Percentiles rank a stretch among this genome's conserved stretches.
Conservation (phyloP, 2,888 invertebrate species). For the Dione juno region DNA sequence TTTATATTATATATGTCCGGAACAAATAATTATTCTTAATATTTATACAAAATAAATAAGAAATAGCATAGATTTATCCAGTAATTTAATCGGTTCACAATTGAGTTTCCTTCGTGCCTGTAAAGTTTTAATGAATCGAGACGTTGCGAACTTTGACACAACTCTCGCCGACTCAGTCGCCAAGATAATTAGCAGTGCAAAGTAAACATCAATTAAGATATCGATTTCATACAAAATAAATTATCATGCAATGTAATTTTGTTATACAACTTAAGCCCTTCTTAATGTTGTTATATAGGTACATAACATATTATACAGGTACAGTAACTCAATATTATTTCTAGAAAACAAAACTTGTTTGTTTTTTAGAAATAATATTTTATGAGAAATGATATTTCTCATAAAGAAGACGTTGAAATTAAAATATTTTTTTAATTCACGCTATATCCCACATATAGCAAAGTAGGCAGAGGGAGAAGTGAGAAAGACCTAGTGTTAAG, state of each 20-base stretch:
- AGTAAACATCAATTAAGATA: slow-evolving; percentile 24
- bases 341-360: too few species aligned
- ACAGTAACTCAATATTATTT: not conserved
- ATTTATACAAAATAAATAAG: not conserved
- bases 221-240: slow-evolving; percentile 17
- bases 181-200: slow-evolving; percentile 24
- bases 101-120: slow-evolving; percentile 18
- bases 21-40: not conserved
- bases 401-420: too few species aligned
- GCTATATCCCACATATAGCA: too few species aligned
- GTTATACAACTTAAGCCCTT: not conserved
- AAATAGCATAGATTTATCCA: not conserved
- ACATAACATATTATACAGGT: not conserved
- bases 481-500: too few species aligned
- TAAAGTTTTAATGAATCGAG: slow-evolving; percentile 28
- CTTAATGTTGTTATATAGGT: not conserved
- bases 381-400: too few species aligned
- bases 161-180: slow-evolving; percentile 16
- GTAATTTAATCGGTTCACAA: slow-evolving; percentile 24
- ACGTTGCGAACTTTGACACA: slow-evolving; percentile 24
- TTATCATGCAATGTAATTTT: not conserved
- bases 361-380: too few species aligned
- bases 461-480: too few species aligned
- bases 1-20: too few species aligned
- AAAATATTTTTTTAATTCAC: too few species aligned